A percentile compares a stretch with the other conserved stretches of the same genome.
These are phyloP conservation scores for Oncorhynchus clarkii DNA, from an alignment of 2,113 vertebrate genomes.

Conservation along the genomic window DNA sequence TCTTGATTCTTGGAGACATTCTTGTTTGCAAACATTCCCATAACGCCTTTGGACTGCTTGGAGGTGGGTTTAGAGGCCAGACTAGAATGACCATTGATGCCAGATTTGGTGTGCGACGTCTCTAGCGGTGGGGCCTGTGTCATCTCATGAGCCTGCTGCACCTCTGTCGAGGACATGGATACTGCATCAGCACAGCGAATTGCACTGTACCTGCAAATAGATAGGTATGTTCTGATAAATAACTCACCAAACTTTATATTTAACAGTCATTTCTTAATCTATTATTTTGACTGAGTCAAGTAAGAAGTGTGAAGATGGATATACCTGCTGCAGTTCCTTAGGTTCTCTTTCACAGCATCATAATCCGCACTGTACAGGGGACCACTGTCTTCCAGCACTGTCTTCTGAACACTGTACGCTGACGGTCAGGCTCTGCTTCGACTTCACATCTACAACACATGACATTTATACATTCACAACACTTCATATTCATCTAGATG, in stretches of 20 bases:
- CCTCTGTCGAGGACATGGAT: slow-evolving; percentile 63
- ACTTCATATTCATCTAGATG: neutral
- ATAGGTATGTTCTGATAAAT: neutral
- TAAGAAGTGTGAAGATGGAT: slow-evolving; percentile 18
- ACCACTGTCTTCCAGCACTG: slow-evolving; percentile 87
- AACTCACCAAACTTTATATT: neutral
- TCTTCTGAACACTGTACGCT: slow-evolving; percentile 95
- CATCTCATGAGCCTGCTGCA: slow-evolving; percentile 47
- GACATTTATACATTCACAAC: neutral
- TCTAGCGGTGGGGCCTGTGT: slow-evolving; percentile 5
- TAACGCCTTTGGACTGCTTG: slow-evolving; percentile 84
- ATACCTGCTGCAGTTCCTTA: slow-evolving; percentile 89
- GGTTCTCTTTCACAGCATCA: slow-evolving; percentile 88
- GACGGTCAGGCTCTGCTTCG: slow-evolving; percentile 78
- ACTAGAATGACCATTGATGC: slow-evolving; percentile 13
- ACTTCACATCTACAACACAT: slow-evolving; percentile 79
- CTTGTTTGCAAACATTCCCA: slow-evolving; percentile 88
- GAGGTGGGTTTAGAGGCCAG: slow-evolving; percentile 59
- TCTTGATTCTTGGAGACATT: slow-evolving; percentile 69
- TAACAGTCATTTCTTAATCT: neutral
- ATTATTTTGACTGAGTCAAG: neutral
- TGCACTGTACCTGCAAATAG: slow-evolving; percentile 81
- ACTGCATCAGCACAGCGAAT: slow-evolving; percentile 81
- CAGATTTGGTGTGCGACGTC: slow-evolving; percentile 12
- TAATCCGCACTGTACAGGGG: slow-evolving; percentile 94